phyloP scores from a whole-genome alignment of 2,888 invertebrate genomes.

The Rambutsinella grinnellia region DNA sequence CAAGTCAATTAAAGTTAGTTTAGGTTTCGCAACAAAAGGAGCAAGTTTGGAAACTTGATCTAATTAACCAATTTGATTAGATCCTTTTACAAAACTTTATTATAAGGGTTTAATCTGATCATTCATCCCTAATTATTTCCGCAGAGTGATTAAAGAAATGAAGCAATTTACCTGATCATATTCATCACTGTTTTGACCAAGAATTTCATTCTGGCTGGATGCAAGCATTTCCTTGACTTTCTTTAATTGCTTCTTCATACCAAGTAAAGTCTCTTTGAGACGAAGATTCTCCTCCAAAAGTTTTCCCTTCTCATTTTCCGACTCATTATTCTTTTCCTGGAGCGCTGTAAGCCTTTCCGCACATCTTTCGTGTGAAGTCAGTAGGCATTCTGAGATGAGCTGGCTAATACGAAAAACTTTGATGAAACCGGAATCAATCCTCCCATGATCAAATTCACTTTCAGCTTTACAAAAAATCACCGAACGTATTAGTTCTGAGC shows the following conservation, averaged over 20 bases:
- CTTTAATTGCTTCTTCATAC: constrained; percentile 58
- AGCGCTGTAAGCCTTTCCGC: constrained; percentile 30
- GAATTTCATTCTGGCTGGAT: constrained; percentile 51
- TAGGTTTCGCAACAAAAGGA: too few relatives aligned
- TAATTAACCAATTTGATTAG: not conserved
- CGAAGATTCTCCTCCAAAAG: constrained; percentile 46
- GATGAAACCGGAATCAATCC: constrained; percentile 58
- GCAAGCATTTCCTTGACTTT: constrained; percentile 58
- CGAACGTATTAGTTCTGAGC: constrained; percentile 53
- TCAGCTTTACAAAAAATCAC: constrained; percentile 61
- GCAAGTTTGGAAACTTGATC: not conserved
- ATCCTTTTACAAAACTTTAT: not conserved
- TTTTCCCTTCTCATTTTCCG: constrained; percentile 44
- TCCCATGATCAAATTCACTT: constrained; percentile 55
- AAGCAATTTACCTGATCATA: constrained; percentile 52
- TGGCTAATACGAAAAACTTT: constrained; percentile 62
- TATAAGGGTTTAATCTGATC: not conserved
- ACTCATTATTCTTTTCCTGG: constrained; percentile 20
- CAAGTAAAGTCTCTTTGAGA: constrained; percentile 50
- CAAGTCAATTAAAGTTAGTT: too few relatives aligned
- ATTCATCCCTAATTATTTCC: not conserved
- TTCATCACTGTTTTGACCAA: constrained; percentile 58
- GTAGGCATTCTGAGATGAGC: constrained; percentile 57
- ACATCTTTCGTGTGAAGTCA: constrained; percentile 30
- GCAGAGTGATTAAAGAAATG: too few relatives aligned